Evolutionary conservation across 2,797 vertebrate genomes (phyloP), one percentile per base, ranked within the genome.

Genomic region (Leptoclinus maculatus): DNA sequence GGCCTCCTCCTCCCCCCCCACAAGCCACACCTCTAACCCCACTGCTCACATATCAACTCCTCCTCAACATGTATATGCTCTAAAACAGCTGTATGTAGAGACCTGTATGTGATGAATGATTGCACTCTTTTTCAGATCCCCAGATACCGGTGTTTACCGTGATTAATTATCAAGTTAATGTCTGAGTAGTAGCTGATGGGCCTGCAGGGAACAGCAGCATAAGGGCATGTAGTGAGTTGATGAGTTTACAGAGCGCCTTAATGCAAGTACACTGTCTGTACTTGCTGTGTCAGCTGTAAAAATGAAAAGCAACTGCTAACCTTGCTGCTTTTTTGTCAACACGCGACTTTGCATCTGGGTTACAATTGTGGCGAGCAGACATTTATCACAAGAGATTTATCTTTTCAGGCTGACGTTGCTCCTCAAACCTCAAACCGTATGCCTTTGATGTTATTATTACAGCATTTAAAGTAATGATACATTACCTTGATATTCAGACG

Each of bases 371-470:
- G 68, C 34, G 25, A 13, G 25, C n/a, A 47, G n/a, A 38, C 23
- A 76, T 82, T 80, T 73, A 78, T 78, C 58, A 68, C 5, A 34
- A 8, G n/a, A n/a, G 62, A 76, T 82, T 67, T 63, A 66, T 79
- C n/a, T 23, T 69, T 68, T 41, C 53, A 71, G 2, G 51, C 62
- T 74, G 58, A 66, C 36, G 58, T 45, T 79, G 38, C 13, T 49
- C 29, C 66, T 69, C 57, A 47, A 34, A 68, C 12, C 32, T 11
- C 17, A 63, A 76, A 56, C 62, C 32, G 41, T 41, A 16, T 49
- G 56, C 51, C 9, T 49, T 27, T 60, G 17, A 25, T 69, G 25
- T 70, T 41, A 67, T 65, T 60, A 39, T 14, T 60, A 60, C 23
- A n/a, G n/a, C 5, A 62, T 49, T 9, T 59, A 47, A 2, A 27